Base-by-base conservation (phyloP, 1,140 invertebrate genomes). In the Megalopta genalis region DNA sequence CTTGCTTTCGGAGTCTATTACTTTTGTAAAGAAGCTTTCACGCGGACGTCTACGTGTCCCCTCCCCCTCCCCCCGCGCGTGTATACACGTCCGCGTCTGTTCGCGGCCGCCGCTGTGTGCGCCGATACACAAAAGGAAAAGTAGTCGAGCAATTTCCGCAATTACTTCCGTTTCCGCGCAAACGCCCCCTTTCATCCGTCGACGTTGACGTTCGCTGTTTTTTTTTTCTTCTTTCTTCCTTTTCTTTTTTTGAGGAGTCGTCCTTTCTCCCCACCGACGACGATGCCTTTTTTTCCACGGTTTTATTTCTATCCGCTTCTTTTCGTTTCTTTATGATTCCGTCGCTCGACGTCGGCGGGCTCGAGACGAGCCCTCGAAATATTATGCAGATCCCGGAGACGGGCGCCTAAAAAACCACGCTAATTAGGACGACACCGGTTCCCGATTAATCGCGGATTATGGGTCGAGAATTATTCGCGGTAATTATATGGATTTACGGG, bases 121-220 rank as follows among this genome's bases (percentile, higher is more conserved):
- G 42, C 9, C 54, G 54, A 32, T 12, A 52, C 67, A 72, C 52
- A 71, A 84, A 80, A 68, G 60, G 60, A 39, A 39, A 23, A 79
- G 70, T 83, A 84, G 81, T 85, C 73, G 79, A 84, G 86, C 86
- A 86, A 88, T 88, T 90, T 88, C 83, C 85, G 80, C 85, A 85
- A 90, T 89, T 89, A 90, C 86, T 88, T 91, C 83, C 82, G 87
- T 86, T 83, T 81, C 74, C 83, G 75, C 67, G 65, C 62, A 81
- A 80, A 72, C 57, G 75, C 46, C 75, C 69, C 74, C 72, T 77
- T 60, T 86, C 71, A 85, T 71, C 66, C 21, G 25, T 46, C 77
- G 54, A 72, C 77, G 65, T 80, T 81, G 57, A 79, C 75, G 59
- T 78, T 81, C 73, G 73, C 66, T 60, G 83, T 23, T 72, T 79